A percentile compares a stretch with the other conserved stretches of the same genome.
Evolutionary conservation across 1,140 invertebrate species (phyloP).

Genomic region (Trichonephila clavata): DNA sequence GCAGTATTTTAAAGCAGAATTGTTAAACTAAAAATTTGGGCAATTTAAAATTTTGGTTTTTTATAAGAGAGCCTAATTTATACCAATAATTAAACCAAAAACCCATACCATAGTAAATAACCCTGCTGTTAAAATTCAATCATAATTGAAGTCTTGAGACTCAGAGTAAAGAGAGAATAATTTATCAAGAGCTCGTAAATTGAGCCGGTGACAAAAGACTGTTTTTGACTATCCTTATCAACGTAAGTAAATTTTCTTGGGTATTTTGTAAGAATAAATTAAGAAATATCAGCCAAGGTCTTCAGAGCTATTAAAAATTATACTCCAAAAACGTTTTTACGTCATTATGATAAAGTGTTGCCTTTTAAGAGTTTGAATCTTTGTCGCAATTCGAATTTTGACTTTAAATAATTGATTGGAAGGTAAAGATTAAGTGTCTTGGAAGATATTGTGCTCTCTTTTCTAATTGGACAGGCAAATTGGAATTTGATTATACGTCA

Average conservation of each 20-base stretch:
- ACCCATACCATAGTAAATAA: background rate
- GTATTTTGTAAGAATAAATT: slow-evolving; percentile 50
- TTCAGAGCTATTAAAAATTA: slow-evolving; percentile 52
- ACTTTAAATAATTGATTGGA: slow-evolving; percentile 54
- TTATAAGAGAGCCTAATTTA: background rate
- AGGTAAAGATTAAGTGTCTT: slow-evolving; percentile 58
- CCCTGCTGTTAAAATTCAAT: background rate
- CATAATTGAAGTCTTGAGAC: background rate
- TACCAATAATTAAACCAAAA: background rate
- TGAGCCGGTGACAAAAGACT: slow-evolving; percentile 31
- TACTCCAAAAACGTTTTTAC: background rate
- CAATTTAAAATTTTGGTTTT: background rate
- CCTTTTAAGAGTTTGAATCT: background rate
- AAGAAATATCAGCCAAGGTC: slow-evolving; percentile 42
- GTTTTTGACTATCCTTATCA: slow-evolving; percentile 47
- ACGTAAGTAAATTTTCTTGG: slow-evolving; percentile 43
- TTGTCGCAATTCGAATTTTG: slow-evolving; percentile 37
- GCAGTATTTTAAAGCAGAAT: background rate
- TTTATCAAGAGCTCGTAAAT: slow-evolving; percentile 51
- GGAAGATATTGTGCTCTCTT: background rate
- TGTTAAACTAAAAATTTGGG: background rate
- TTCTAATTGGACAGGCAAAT: slow-evolving; percentile 50
- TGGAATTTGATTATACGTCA: slow-evolving; percentile 53
- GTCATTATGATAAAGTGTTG: slow-evolving; percentile 55
- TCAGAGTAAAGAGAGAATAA: background rate